A percentile compares a stretch with the other conserved stretches of the same genome.
phyloP scores from a whole-genome alignment of 1,140 invertebrate genomes.

The Arctopsyche grandis region DNA sequence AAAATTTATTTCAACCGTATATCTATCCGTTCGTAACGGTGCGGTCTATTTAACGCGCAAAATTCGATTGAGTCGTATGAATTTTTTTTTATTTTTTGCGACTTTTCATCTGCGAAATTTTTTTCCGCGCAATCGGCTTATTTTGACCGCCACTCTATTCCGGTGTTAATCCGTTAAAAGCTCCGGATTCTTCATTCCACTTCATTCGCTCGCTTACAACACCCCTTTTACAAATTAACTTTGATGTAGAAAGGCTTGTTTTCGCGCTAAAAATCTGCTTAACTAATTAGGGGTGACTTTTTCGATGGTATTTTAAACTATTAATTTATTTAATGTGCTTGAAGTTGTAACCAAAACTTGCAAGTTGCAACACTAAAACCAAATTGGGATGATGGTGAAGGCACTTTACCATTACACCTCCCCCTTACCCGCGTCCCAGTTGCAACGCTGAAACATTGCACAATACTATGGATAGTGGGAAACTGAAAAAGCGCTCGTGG shows the following conservation, averaged over 20 bases:
- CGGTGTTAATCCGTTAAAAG: slow-evolving; percentile 18
- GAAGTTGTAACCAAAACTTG: too few species aligned
- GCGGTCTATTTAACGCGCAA: too few species aligned
- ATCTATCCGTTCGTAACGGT: not conserved
- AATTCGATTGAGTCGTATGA: not conserved
- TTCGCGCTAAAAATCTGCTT: slow-evolving; percentile 6
- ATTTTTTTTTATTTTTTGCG: not conserved
- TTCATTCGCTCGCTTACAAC: slow-evolving; percentile 11
- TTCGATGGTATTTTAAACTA: not conserved
- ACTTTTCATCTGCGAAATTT: not conserved
- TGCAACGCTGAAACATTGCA: too few species aligned
- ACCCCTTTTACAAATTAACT: slow-evolving; percentile 23
- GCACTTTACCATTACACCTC: too few species aligned
- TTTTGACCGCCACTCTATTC: slow-evolving; percentile 9
- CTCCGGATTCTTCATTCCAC: slow-evolving; percentile 19
- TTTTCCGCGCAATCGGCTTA: not conserved
- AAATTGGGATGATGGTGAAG: too few species aligned
- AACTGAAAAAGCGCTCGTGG: too few species aligned
- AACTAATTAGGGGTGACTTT: not conserved
- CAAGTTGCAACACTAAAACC: too few species aligned
- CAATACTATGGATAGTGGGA: too few species aligned
- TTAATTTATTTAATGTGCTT: too few species aligned
- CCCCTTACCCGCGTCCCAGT: too few species aligned
- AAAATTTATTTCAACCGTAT: not conserved
- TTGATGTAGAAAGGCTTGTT: slow-evolving; percentile 34